Conservation (phyloP, 2,888 invertebrate genomes). For the Alloplasta piceator region DNA sequence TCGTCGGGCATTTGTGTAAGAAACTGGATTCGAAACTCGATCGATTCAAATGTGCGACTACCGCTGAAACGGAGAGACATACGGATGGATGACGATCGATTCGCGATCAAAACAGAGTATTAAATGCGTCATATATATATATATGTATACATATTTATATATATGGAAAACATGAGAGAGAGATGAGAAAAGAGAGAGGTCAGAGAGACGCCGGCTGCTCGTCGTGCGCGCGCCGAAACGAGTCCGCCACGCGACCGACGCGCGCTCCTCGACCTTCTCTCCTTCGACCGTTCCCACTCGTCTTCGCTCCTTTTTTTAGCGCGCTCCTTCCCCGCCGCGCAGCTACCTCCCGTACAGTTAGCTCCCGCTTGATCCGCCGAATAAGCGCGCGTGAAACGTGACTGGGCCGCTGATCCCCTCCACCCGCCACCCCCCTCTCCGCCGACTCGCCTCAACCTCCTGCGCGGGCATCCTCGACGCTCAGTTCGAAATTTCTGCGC, state of each 20-base stretch:
- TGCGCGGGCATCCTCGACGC: neutral
- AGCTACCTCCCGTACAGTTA: slow-evolving; percentile 37
- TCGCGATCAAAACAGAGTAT: slow-evolving; percentile 11
- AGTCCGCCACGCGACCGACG: slow-evolving; percentile 77
- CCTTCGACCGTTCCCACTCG: slow-evolving; percentile 5
- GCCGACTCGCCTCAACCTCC: too few species aligned
- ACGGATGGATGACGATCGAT: slow-evolving; percentile 37
- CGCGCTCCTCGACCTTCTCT: slow-evolving; percentile 66
- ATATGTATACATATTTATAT: neutral
- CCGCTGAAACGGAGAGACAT: slow-evolving; percentile 10
- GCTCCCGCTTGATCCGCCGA: slow-evolving; percentile 39
- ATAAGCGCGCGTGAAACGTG: slow-evolving; percentile 43
- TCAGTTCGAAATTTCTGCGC: slow-evolving; percentile 42
- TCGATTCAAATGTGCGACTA: slow-evolving; percentile 16
- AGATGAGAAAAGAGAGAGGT: slow-evolving; percentile 19
- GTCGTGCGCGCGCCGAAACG: slow-evolving; percentile 70
- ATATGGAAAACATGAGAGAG: neutral
- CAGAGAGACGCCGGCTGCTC: slow-evolving; percentile 42
- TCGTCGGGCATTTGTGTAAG: neutral
- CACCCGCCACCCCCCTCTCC: slow-evolving; percentile 45
- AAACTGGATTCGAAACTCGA: neutral
- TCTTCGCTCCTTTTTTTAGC: slow-evolving; percentile 26
- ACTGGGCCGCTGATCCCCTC: slow-evolving; percentile 50
- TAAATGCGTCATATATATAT: neutral
- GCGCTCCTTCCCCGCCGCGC: slow-evolving; percentile 36